A percentile compares a stretch with the other conserved stretches of the same genome.
Conservation (phyloP, 2,888 invertebrate species). For the Eudasyphora cyanicolor region DNA sequence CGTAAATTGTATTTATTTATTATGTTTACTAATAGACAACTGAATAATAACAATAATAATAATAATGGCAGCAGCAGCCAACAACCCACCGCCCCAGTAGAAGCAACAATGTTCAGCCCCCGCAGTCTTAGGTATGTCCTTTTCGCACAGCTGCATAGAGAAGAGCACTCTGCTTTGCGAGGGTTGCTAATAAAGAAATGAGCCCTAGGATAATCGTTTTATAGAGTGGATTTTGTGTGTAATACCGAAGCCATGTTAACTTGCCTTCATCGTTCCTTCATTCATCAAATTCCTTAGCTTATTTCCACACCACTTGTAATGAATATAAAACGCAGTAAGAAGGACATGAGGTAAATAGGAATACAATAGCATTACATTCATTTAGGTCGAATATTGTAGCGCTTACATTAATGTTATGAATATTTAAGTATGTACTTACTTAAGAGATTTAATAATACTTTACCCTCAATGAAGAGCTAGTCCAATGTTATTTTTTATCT, state of each 20-base stretch:
- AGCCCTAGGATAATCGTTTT: slow-evolving; percentile 61
- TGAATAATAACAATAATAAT: slow-evolving; percentile 36
- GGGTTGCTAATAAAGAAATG: slow-evolving; percentile 55
- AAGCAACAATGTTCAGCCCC: background rate
- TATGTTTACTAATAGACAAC: slow-evolving; percentile 63
- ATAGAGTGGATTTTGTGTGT: slow-evolving; percentile 44
- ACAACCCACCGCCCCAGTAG: background rate
- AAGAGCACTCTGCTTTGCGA: background rate
- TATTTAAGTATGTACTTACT: too few species aligned
- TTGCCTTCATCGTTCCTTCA: background rate
- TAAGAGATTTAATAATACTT: too few species aligned
- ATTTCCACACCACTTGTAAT: slow-evolving; percentile 18
- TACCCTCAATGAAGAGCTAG: too few species aligned
- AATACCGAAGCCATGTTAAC: slow-evolving; percentile 2
- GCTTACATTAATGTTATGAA: too few species aligned
- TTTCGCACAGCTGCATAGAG: too few species aligned
- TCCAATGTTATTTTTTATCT: too few species aligned
- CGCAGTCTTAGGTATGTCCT: too few species aligned
- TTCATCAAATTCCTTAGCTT: background rate
- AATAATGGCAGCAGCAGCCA: slow-evolving; percentile 26
- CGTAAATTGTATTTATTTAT: slow-evolving; percentile 65
- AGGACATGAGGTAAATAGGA: too few species aligned
- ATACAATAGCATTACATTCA: too few species aligned
- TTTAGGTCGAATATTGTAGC: too few species aligned
- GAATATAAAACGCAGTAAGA: too few species aligned